Evolutionary conservation across 2,888 invertebrate genomes (phyloP), one percentile per base, ranked within the genome.

Genomic region (Lasioglossum malachurum): DNA sequence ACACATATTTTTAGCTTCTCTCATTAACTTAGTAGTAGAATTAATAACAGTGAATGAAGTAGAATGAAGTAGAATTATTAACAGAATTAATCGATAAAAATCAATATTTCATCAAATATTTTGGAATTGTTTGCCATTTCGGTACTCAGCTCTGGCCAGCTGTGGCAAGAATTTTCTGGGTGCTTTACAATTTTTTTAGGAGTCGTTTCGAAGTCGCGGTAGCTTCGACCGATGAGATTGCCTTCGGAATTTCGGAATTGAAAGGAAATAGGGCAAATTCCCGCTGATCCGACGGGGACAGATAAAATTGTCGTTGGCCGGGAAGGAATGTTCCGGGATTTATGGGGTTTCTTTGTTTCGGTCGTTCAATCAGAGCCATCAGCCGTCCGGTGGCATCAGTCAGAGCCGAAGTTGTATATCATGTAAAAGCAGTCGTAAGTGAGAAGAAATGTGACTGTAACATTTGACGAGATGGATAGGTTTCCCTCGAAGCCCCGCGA

Each of bases 381-480:
- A 23, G 31, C 19, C 44, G 12, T 23, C 19, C 44, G 3, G 19
- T 23, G 60, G 4, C 44, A 76, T 76, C 60, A 31, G 60, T 76
- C 60, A 76, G 64, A 64, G 27, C 14, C 31, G 23, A 44, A 44
- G 64, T 31, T 35, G 67, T 67, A 8, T 77, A 67, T 49, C 60
- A 35, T 49, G 46, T 35, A 35, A 67, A 67, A n/a, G 23, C 44
- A 7, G 35, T 14, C 44, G 46, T 23, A 77, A 67, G 31, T 7
- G 41, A 46, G 23, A 49, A 23, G 31, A 16, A 67, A 44, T 44
- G 35, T 23, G n/a, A 67, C 14, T 23, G 60, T 41, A 44, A 44
- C 31, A 31, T 35, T 46, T 23, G 41, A 14, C 23, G 23, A 31
- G 44, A 76, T 76, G 31, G 75, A 76, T 76, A 60, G 23, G 31